Base-by-base conservation (phyloP, 2,113 vertebrate species). In the Chelonoidis abingdonii region DNA sequence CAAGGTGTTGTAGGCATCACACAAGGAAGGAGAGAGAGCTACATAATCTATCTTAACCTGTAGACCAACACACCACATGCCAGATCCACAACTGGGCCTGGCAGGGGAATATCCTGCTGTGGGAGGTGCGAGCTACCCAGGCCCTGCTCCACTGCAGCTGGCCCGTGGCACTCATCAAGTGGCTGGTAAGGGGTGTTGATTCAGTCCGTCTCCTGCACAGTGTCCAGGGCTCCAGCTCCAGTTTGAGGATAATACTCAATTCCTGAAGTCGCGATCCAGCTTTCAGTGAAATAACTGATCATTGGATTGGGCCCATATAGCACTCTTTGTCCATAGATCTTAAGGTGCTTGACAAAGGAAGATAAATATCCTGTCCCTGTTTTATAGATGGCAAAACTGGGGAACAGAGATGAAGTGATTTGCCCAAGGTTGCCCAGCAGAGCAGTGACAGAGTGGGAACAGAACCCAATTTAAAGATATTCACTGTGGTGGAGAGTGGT, bases 241-340 rank as follows among this genome's bases (percentile, higher is more conserved):
- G 31, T 65, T 65, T 35, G 29, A 65, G 59, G 31, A 35, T 35
- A 75, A 41, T 41, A 24, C 10, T 75, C 38, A 22, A 10, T 41
- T 75, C 69, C 69, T 75, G 0, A 49, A 0, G 0, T 21, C 0
- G 0, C 13, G 31, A 81, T 52, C 80, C 69, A 75, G 38, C 8
- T 90, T 84, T 84, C 69, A 75, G 17, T 75, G n/a, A 75, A n/a
- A 38, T 38, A 19, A 19, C 8, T 38, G n/a, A 22, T 3, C 19
- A 4, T 6, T 91, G 62, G 56, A 86, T 65, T 1, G 0, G 54
- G 49, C 59, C 24, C 14, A 54, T 38, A 25, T 57, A 53, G 75
- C 19, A 65, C 50, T 91, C 5, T 50, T 6, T 2, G 8, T 44
- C 49, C 0, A 0, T 1, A 69, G 62, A 0, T 62, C 84, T 19